Evolutionary conservation across 2,888 invertebrate species (phyloP).

Genomic region (Tuta absoluta): DNA sequence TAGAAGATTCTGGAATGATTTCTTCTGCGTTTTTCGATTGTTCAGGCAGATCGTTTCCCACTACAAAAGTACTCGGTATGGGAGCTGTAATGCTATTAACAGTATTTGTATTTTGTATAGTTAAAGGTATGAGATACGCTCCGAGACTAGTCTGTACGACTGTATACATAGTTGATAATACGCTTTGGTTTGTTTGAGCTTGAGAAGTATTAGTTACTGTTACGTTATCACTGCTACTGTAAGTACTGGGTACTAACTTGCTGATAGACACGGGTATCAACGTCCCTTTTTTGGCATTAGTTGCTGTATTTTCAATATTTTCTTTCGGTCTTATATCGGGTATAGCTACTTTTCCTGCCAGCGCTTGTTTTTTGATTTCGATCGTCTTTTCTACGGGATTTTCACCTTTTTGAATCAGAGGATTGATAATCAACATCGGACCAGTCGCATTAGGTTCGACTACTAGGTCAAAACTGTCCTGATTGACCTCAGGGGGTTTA

Average conservation of each 20-base stretch:
- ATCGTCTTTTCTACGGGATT: slow-evolving; percentile 1
- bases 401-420: background rate
- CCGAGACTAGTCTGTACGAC: slow-evolving; percentile 53
- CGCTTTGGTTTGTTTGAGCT: background rate
- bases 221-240: background rate
- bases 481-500: slow-evolving; percentile 18
- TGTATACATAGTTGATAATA: slow-evolving; percentile 42
- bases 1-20: background rate
- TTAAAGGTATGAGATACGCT: slow-evolving; percentile 49
- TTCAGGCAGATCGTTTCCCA: slow-evolving; percentile 22
- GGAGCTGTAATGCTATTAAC: slow-evolving; percentile 40
- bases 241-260: background rate
- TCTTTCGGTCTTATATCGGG: background rate
- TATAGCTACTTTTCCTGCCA: slow-evolving; percentile 3
- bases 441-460: background rate
- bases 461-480: slow-evolving; percentile 40
- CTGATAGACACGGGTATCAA: background rate
- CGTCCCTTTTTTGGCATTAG: background rate
- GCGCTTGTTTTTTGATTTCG: background rate
- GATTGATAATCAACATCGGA: slow-evolving; percentile 1
- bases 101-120: slow-evolving; percentile 39
- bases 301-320: background rate
- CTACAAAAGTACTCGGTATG: slow-evolving; percentile 34
- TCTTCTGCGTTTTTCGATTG: background rate
- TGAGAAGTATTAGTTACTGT: slow-evolving; percentile 4